A percentile compares a stretch with the other conserved stretches of the same genome.
Evolutionary conservation across 2,797 vertebrate species (phyloP).

Genomic region (Macropodus opercularis): DNA sequence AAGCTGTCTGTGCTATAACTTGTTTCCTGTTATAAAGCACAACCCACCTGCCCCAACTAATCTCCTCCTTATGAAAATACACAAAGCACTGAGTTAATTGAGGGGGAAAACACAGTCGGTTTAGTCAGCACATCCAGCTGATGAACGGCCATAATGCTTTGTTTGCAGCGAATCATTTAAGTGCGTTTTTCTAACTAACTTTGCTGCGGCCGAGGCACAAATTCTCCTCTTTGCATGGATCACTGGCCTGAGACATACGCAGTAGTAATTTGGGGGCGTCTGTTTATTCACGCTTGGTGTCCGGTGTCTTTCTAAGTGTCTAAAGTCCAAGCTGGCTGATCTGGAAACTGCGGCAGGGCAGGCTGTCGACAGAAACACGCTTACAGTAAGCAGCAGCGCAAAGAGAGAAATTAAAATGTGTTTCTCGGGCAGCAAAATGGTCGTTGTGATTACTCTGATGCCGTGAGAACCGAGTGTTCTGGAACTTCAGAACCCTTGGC

Average conservation of each 20-base stretch:
- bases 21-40: constrained; percentile 58
- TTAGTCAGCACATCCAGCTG: constrained; percentile 66
- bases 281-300: constrained; percentile 48
- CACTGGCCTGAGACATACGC: constrained; percentile 33
- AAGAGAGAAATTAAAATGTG: too few relatives aligned
- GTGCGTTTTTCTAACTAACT: constrained; percentile 32
- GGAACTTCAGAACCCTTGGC: constrained; percentile 54
- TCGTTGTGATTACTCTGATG: constrained; percentile 45
- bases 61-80: constrained; percentile 49
- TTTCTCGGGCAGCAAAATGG: constrained; percentile 20
- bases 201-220: constrained; percentile 20
- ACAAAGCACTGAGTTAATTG: constrained; percentile 58
- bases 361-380: constrained; percentile 35
- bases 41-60: constrained; percentile 39
- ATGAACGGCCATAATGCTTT: constrained; percentile 56
- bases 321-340: constrained; percentile 42
- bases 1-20: constrained; percentile 26
- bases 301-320: constrained; percentile 26
- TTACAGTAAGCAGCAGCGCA: too few relatives aligned
- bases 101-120: constrained; percentile 53
- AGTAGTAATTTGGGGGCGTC: constrained; percentile 38
- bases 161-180: constrained; percentile 44
- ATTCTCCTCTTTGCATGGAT: constrained; percentile 8
- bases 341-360: constrained; percentile 29
- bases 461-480: constrained; percentile 56